Conservation (phyloP, 2,888 invertebrate genomes). For the Mythimna ferrago region DNA sequence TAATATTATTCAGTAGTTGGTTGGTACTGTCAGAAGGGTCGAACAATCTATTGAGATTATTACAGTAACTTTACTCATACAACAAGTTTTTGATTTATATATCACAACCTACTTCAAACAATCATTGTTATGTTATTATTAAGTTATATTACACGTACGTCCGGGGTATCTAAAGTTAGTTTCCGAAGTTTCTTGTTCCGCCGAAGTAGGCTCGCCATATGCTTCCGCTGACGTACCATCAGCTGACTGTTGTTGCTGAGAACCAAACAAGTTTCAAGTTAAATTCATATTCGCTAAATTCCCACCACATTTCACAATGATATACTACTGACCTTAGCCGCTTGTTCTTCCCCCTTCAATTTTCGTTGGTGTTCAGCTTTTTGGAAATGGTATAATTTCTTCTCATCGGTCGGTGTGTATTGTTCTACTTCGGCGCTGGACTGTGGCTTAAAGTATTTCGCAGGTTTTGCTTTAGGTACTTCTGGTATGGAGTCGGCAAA, state of each 20-base stretch:
- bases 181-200: slow-evolving; percentile 85
- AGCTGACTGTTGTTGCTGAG: slow-evolving; percentile 66
- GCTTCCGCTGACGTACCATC: slow-evolving; percentile 63
- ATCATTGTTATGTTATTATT: slow-evolving; percentile 65
- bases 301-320: slow-evolving; percentile 43
- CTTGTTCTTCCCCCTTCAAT: slow-evolving; percentile 77
- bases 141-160: slow-evolving; percentile 76
- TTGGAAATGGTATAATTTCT: slow-evolving; percentile 83
- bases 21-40: slow-evolving; percentile 39
- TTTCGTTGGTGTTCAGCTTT: slow-evolving; percentile 89
- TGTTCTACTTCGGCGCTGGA: slow-evolving; percentile 75
- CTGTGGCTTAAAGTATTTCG: slow-evolving; percentile 80
- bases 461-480: slow-evolving; percentile 85
- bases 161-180: slow-evolving; percentile 81
- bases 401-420: slow-evolving; percentile 76
- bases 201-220: slow-evolving; percentile 68
- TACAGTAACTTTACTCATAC: slow-evolving; percentile 53
- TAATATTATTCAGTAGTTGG: slow-evolving; percentile 48
- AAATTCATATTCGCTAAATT: slow-evolving; percentile 48
- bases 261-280: slow-evolving; percentile 61
- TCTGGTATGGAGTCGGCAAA: slow-evolving; percentile 74
- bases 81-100: slow-evolving; percentile 66
- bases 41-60: slow-evolving; percentile 58
- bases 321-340: slow-evolving; percentile 68
- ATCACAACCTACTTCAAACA: slow-evolving; percentile 60